Percentiles rank a stretch among this genome's conserved stretches.
phyloP scores from a whole-genome alignment of 2,888 invertebrate species.

The Hydraecia micacea region DNA sequence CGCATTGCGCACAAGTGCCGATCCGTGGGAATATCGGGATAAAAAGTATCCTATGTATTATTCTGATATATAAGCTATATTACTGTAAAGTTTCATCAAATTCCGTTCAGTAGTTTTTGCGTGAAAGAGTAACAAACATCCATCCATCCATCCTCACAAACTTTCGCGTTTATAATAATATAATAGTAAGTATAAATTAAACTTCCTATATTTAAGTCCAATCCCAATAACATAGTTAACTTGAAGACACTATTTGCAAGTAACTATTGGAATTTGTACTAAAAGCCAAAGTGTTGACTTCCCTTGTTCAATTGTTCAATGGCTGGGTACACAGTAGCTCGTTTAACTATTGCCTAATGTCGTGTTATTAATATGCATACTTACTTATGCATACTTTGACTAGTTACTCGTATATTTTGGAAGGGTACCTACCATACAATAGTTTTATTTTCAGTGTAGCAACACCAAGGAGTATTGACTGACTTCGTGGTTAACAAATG shows the following conservation, averaged over 20 bases:
- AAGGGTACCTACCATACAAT: background rate
- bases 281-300: slow-evolving; percentile 8
- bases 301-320: slow-evolving; percentile 41
- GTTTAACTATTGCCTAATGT: slow-evolving; percentile 41
- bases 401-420: background rate
- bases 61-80: background rate
- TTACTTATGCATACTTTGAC: slow-evolving; percentile 43
- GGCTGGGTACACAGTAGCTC: slow-evolving; percentile 31
- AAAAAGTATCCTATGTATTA: too few species aligned
- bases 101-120: background rate
- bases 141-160: background rate
- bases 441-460: slow-evolving; percentile 14
- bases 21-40: too few species aligned
- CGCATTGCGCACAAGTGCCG: too few species aligned
- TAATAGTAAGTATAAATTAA: background rate
- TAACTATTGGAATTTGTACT: slow-evolving; percentile 30
- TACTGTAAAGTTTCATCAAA: background rate
- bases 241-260: background rate
- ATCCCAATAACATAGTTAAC: slow-evolving; percentile 4
- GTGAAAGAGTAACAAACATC: background rate
- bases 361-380: slow-evolving; percentile 54
- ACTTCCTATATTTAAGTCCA: background rate
- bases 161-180: background rate
- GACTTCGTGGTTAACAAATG: background rate
- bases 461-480: background rate